Evolutionary conservation across 1,140 invertebrate species (phyloP).

Genomic region (Trichonephila inaurata): DNA sequence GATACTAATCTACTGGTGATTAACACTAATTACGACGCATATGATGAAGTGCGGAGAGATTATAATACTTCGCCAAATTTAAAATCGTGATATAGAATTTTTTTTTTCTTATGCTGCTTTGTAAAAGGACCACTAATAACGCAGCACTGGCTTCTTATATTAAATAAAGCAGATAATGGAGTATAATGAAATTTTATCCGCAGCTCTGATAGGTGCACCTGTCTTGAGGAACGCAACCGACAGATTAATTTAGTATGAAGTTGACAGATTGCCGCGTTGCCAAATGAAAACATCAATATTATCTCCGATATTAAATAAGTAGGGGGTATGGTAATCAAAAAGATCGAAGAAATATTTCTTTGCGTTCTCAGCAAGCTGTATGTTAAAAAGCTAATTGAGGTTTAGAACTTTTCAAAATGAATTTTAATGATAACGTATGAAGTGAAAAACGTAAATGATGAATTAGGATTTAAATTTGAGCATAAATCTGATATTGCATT

Average conservation of each 20-base stretch:
- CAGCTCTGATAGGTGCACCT: neutral
- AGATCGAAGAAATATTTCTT: too few species aligned
- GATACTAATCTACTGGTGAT: slow-evolving; percentile 19
- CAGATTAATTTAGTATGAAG: slow-evolving; percentile 22
- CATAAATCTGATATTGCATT: too few species aligned
- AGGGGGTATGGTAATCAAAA: too few species aligned
- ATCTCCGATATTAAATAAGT: neutral
- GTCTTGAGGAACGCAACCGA: neutral
- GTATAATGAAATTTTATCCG: neutral
- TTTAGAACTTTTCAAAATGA: too few species aligned
- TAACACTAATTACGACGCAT: slow-evolving; percentile 30
- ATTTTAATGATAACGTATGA: too few species aligned
- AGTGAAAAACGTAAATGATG: too few species aligned
- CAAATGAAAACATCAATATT: slow-evolving; percentile 21
- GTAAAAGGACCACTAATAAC: neutral
- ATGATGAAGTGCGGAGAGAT: slow-evolving; percentile 46
- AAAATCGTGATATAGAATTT: slow-evolving; percentile 31
- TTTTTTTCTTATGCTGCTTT: neutral
- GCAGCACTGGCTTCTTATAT: neutral
- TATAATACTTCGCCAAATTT: slow-evolving; percentile 44
- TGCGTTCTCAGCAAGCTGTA: too few species aligned
- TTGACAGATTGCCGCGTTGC: neutral
- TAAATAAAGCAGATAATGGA: slow-evolving; percentile 11
- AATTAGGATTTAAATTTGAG: too few species aligned
- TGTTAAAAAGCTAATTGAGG: too few species aligned